Evolutionary conservation across 2,797 vertebrate species (phyloP), one percentile per base, ranked within the genome.

Genomic region (Gymnocypris eckloni): DNA sequence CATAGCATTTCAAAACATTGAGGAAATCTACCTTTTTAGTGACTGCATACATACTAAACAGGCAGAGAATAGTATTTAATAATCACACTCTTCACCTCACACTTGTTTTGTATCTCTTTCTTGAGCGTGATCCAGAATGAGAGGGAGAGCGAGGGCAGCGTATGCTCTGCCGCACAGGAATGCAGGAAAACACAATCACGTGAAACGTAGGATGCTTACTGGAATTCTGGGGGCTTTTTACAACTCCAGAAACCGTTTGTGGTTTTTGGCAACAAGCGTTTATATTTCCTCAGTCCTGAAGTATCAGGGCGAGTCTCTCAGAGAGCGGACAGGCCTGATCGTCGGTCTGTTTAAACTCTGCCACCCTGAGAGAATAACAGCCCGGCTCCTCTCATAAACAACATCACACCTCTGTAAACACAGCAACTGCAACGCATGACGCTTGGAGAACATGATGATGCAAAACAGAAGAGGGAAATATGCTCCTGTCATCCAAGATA

Each of bases 131-230:
- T 13, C 61, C n/a, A 39, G 69, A 43, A 28, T 50, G 20, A 69
- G n/a, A 39, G 18, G 59, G 81, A 76, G 82, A 52, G 33, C 56
- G 67, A 83, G 78, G 11, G 72, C 10, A 54, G 82, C 6, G 18
- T 87, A 83, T 52, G 87, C 82, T 82, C 64, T 75, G 77, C 45
- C 37, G 61, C 72, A 71, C 66, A 89, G 92, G 91, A 92, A 92
- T 92, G 91, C 89, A 90, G 82, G 79, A 89, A 91, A 91, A 92
- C 86, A 87, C 69, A 87, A 83, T 92, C 91, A 92, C 85, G 90
- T 90, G 91, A 91, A 87, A 87, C 75, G 75, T 83, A 79, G 86
- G 88, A 90, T 89, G 90, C 86, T 88, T 56, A 20, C 50, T 81
- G 87, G 88, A 89, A 91, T 89, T 84, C 86, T 81, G 79, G 50